These are phyloP conservation scores for Sycophaga agraensis DNA, from an alignment of 1,140 invertebrate genomes.

Conservation along the genomic window DNA sequence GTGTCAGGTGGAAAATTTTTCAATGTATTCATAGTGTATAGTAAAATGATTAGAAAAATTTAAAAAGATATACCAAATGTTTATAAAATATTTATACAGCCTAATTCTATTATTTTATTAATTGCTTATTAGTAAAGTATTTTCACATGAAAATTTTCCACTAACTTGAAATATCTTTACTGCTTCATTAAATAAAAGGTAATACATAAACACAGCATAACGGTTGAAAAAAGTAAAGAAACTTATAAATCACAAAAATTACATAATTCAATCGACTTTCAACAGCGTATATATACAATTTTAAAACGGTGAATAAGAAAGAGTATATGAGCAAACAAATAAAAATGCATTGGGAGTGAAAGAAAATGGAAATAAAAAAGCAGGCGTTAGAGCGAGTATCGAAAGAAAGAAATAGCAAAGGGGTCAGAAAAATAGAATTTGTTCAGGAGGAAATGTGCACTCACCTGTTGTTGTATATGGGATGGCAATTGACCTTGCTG, in stretches of 20 bases:
- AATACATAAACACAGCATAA: slow-evolving; percentile 15
- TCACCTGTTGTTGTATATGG: slow-evolving; percentile 61
- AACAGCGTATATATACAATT: not conserved
- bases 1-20: too few species aligned
- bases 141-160: too few species aligned
- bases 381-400: not conserved
- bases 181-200: slow-evolving; percentile 1
- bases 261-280: slow-evolving; percentile 13
- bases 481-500: slow-evolving; percentile 54
- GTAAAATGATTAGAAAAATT: too few species aligned
- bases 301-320: not conserved
- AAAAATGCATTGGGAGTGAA: not conserved
- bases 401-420: not conserved
- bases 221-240: slow-evolving; percentile 8
- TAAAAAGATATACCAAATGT: too few species aligned
- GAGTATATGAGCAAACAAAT: not conserved
- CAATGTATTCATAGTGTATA: too few species aligned
- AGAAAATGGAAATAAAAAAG: not conserved
- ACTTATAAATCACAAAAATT: slow-evolving; percentile 9
- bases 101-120: too few species aligned
- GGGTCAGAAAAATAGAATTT: slow-evolving; percentile 10
- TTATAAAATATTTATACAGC: too few species aligned
- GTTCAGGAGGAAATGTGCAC: slow-evolving; percentile 38
- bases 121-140: too few species aligned
- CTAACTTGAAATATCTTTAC: too few species aligned